Percentiles rank a stretch among this genome's conserved stretches.
Evolutionary conservation across 2,888 invertebrate species (phyloP).

Genomic region (Sinotaia quadrata): DNA sequence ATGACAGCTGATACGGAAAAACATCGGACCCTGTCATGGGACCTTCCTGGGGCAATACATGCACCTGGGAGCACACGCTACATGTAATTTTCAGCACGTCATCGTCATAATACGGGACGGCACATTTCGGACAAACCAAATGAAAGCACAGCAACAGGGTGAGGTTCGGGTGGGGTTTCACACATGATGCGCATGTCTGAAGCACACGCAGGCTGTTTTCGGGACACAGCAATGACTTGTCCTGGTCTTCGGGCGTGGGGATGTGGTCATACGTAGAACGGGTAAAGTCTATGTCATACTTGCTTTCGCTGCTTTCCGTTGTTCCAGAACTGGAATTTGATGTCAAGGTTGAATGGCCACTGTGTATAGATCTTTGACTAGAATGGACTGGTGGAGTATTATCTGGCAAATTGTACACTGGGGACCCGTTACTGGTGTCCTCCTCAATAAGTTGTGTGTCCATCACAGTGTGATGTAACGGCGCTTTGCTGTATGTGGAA

Average conservation of each 20-base stretch:
- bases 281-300: too few relatives aligned
- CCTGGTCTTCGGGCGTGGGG: background rate
- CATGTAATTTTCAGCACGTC: background rate
- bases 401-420: too few relatives aligned
- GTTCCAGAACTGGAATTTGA: too few relatives aligned
- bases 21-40: background rate
- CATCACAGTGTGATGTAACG: too few relatives aligned
- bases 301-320: too few relatives aligned
- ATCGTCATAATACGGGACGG: background rate
- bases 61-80: background rate
- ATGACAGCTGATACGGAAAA: conserved; percentile 1
- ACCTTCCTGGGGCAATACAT: background rate
- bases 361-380: too few relatives aligned
- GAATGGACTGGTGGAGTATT: too few relatives aligned
- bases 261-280: background rate
- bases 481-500: too few relatives aligned
- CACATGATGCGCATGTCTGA: conserved; percentile 9
- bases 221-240: background rate
- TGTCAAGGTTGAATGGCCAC: too few relatives aligned
- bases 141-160: conserved; percentile 21
- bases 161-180: background rate
- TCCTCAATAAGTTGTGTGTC: too few relatives aligned
- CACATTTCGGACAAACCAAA: conserved; percentile 3
- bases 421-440: too few relatives aligned
- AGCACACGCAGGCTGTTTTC: background rate